Percentiles rank a stretch among this genome's conserved stretches.
These are phyloP conservation scores for Marcusenius ussheri DNA, from an alignment of 2,113 vertebrate species.

Conservation along the genomic window DNA sequence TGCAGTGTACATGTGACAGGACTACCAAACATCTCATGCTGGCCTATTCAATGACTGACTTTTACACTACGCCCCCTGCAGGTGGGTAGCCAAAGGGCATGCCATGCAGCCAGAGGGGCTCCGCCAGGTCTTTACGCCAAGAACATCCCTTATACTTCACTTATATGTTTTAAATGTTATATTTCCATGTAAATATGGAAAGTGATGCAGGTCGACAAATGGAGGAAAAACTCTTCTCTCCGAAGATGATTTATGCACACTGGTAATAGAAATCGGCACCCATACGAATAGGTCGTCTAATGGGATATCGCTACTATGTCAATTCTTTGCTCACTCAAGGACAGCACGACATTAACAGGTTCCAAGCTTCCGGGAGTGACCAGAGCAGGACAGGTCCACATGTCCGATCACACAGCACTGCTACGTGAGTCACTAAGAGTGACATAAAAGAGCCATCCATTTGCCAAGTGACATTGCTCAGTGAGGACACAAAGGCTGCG, in stretches of 20 bases:
- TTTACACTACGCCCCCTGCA: not conserved
- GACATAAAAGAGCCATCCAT: slow-evolving; percentile 28
- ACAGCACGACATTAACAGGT: not conserved
- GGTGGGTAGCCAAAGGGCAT: not conserved
- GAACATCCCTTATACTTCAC: not conserved
- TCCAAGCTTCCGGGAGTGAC: not conserved
- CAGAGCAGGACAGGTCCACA: not conserved
- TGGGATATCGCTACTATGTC: not conserved
- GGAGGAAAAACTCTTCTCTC: not conserved
- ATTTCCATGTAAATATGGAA: not conserved
- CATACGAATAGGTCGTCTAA: not conserved
- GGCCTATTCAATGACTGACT: not conserved
- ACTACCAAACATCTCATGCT: not conserved
- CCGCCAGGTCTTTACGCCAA: not conserved
- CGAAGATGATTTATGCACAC: not conserved
- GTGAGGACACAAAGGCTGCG: slow-evolving; percentile 33
- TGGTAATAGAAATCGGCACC: not conserved
- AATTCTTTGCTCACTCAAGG: not conserved
- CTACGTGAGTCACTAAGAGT: slow-evolving; percentile 38
- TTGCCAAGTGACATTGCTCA: slow-evolving; percentile 43
- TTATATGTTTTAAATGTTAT: not conserved
- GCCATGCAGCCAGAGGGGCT: not conserved
- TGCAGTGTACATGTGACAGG: not conserved
- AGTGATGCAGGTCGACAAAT: not conserved
- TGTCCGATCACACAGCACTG: not conserved